Conservation (phyloP, 2,797 vertebrate species). For the Pagetopsis macropterus region DNA sequence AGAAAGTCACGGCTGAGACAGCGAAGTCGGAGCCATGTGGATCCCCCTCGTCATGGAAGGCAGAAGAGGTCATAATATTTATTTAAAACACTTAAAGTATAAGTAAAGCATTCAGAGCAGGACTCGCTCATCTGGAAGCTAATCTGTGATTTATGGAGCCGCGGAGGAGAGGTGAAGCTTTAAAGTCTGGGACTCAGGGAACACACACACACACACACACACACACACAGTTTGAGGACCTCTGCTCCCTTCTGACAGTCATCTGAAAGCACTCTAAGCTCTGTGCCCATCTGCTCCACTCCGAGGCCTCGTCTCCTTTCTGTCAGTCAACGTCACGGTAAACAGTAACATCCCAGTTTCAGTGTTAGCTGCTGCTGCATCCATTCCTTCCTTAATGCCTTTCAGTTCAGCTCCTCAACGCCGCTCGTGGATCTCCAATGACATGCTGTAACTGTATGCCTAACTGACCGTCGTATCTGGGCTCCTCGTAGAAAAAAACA, state of each 20-base stretch:
- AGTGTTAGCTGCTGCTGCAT: too few relatives aligned
- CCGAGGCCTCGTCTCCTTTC: slow-evolving; percentile 30
- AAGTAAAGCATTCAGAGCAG: slow-evolving; percentile 20
- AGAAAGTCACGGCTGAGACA: slow-evolving; percentile 12
- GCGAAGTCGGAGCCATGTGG: slow-evolving; percentile 1
- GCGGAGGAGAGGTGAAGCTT: slow-evolving; percentile 28
- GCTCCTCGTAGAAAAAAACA: too few relatives aligned
- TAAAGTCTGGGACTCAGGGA: slow-evolving; percentile 41
- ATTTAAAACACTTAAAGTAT: slow-evolving; percentile 33
- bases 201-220: too few relatives aligned
- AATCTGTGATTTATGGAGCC: slow-evolving; percentile 53
- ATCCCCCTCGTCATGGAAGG: background rate
- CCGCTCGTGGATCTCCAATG: too few relatives aligned
- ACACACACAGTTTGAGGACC: slow-evolving; percentile 28
- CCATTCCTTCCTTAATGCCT: too few relatives aligned
- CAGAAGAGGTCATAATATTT: slow-evolving; percentile 40
- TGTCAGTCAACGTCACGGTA: too few relatives aligned
- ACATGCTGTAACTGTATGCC: too few relatives aligned
- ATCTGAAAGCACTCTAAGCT: slow-evolving; percentile 84
- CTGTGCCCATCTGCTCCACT: slow-evolving; percentile 71
- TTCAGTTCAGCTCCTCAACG: too few relatives aligned
- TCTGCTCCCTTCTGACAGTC: slow-evolving; percentile 63
- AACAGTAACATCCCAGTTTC: too few relatives aligned
- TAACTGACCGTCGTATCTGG: too few relatives aligned
- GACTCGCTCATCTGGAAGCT: slow-evolving; percentile 17